A percentile compares a stretch with the other conserved stretches of the same genome.
These are phyloP conservation scores for Scalopus aquaticus DNA, from an alignment of 2,113 vertebrate species.

Conservation along the genomic window DNA sequence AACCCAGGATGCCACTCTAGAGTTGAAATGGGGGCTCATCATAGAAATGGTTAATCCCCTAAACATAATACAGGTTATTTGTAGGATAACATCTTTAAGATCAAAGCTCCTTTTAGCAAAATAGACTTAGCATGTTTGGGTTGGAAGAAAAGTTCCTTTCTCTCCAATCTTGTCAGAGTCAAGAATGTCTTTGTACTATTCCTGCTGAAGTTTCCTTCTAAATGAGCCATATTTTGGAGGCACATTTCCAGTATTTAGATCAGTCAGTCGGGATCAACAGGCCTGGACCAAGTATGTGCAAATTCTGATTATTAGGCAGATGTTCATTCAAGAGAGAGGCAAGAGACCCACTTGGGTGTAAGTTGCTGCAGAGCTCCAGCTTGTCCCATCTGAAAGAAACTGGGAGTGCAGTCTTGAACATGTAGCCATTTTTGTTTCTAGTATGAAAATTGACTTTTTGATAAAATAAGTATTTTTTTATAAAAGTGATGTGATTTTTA, in stretches of 20 bases:
- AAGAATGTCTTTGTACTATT: neutral
- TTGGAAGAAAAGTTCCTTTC: slow-evolving; percentile 8
- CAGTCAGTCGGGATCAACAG: neutral
- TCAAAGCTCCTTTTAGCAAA: neutral
- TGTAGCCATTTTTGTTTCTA: neutral
- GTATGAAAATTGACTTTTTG: neutral
- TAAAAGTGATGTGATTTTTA: too few relatives aligned
- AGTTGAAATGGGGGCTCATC: neutral
- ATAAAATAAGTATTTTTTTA: too few relatives aligned
- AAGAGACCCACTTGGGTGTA: neutral
- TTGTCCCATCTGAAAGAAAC: neutral
- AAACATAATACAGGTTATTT: slow-evolving; percentile 4
- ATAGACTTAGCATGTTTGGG: neutral
- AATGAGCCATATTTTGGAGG: neutral
- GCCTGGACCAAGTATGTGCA: neutral
- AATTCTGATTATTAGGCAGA: neutral
- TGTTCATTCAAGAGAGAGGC: neutral
- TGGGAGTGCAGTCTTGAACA: neutral
- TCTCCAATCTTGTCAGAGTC: neutral
- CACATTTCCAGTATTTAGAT: neutral
- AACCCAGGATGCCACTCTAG: neutral
- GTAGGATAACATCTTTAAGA: neutral
- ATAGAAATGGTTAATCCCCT: neutral
- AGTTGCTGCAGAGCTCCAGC: neutral
- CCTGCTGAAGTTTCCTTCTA: neutral